Evolutionary conservation across 2,113 vertebrate species (phyloP), one percentile per base, ranked within the genome.

Genomic region (Cathartes aura): DNA sequence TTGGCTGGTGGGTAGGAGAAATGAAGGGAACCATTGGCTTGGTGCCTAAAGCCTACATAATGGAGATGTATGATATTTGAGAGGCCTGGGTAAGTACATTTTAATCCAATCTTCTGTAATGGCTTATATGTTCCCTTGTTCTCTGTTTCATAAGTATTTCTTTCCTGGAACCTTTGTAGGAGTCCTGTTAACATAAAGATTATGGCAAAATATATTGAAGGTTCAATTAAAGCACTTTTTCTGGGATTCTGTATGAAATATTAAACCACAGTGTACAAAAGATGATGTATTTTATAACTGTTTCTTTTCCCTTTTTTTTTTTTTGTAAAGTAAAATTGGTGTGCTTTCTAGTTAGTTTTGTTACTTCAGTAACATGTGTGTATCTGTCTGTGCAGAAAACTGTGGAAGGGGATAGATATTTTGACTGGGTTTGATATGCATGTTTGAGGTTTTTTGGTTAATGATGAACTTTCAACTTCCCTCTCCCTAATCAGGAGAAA

Each of bases 1-100:
- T 98, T 95, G 99, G 99, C 98, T 99, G 99, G 99, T 99, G 99
- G 99, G 98, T 99, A 97, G 99, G 99, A 98, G 99, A 99, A 98
- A 99, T 99, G 98, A 99, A 99, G 79, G 99, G 99, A 97, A 97
- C 97, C 84, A 98, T 99, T 98, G 99, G 99, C 98, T 99, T 99
- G 87, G 99, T 99, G 98, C 99, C 99, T 97, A 99, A 99, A 99
- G 98, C 98, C 96, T 99, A 99, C 98, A 96, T 99, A 98, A 98
- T 99, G 97, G 99, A 99, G 99, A 98, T 99, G 98, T 99, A 99
- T 96, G 98, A 98, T 95, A 98, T 99, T 92, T 99, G 98, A 99
- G 98, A 95, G 96, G 93, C 95, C 98, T 94, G 98, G 98, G 98
- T 99, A 98, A 99, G 98, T 99, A 98, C 98, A 98, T 98, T 98